phyloP scores from a whole-genome alignment of 2,888 invertebrate genomes.

The Lasioglossum marginatum region DNA sequence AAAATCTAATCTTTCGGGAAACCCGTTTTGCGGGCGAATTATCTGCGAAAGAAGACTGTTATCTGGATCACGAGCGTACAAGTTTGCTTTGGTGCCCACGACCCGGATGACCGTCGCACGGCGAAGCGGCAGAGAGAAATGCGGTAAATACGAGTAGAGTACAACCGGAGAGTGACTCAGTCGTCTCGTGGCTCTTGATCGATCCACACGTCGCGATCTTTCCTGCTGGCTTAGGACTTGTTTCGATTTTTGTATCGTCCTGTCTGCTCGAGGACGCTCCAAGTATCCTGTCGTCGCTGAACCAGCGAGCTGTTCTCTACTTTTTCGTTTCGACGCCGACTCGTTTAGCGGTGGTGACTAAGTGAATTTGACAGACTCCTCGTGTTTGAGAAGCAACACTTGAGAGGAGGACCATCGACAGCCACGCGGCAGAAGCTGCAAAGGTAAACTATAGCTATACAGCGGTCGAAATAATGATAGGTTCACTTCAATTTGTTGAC shows the following conservation, averaged over 20 bases:
- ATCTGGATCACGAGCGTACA: constrained; percentile 34
- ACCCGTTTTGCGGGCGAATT: background rate
- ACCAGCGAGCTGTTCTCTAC: background rate
- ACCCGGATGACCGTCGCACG: constrained; percentile 22
- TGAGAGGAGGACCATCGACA: background rate
- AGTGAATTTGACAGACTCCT: background rate
- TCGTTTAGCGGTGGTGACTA: background rate
- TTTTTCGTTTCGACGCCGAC: background rate
- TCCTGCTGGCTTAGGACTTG: background rate
- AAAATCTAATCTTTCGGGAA: background rate
- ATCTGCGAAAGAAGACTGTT: background rate
- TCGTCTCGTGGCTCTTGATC: constrained; percentile 54
- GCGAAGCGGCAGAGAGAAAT: constrained; percentile 44
- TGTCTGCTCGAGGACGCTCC: background rate
- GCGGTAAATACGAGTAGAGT: constrained; percentile 44
- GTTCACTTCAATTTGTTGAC: too few relatives aligned
- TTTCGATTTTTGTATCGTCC: background rate
- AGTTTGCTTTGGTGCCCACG: constrained; percentile 7
- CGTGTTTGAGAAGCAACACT: background rate
- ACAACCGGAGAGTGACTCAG: constrained; percentile 40
- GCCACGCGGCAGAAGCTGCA: background rate
- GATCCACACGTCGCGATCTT: constrained; percentile 29
- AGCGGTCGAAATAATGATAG: too few relatives aligned
- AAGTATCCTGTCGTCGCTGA: background rate
- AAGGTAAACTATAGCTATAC: background rate